Evolutionary conservation across 2,888 invertebrate species (phyloP), one percentile per base, ranked within the genome.

Genomic region (Caenorhabditis japonica): DNA sequence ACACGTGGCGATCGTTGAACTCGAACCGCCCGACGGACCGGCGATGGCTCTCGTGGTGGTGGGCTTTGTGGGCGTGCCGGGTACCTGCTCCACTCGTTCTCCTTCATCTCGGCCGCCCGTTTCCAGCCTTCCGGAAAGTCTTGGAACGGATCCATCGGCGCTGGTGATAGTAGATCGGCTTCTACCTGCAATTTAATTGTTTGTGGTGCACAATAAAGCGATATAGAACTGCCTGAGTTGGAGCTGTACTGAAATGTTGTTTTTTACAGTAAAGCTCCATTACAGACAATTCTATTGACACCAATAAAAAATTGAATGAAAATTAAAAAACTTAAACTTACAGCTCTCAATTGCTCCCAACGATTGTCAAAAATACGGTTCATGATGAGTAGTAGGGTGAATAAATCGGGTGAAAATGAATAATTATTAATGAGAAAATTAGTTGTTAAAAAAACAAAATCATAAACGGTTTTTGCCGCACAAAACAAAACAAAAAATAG

Each of bases 151-250:
- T 72, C 72, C n/a, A 19, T 25, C 3, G 71, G 71, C n/a, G 59
- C 30, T 7, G 72, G 72, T 21, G 49, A 44, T 19, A 66, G 47
- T 25, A 64, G 36, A 34, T 72, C 71, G 13, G 62, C 53, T 58
- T 72, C 64, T 12, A 72, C 25, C 71, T 72, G 53, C 23, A 52
- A 52, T 7, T n/a, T n/a, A n/a, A n/a, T n/a, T n/a, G n/a, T n/a
- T n/a, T n/a, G n/a, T n/a, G n/a, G n/a, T n/a, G n/a, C n/a, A n/a
- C n/a, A n/a, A n/a, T n/a, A 33, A 15, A 2, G 19, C 15, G 39
- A 39, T 19, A 39, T 2, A 15, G 13, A 38, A 38, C n/a, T 38
- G 12, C 15, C 7, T 17, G 39, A 17, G 39, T 19, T 19, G 19
- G 2, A 7, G 10, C 4, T 39, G 13, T 4, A 39, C 8, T 39